Evolutionary conservation across 2,888 invertebrate genomes (phyloP).

Genomic region (Diarsia rubi): DNA sequence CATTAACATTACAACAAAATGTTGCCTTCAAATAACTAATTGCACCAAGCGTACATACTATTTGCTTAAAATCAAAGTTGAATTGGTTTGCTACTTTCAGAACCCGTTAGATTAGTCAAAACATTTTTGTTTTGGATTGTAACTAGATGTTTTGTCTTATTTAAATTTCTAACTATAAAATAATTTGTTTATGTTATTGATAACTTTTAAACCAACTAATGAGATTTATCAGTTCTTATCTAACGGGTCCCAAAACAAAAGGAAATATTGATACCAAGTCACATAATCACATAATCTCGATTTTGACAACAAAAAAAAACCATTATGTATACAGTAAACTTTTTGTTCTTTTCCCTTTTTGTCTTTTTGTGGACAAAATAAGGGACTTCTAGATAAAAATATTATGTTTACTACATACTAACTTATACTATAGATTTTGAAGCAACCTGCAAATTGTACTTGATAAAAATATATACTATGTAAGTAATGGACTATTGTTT

Average conservation of each 20-base stretch:
- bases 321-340: constrained; percentile 61
- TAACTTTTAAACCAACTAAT: constrained; percentile 55
- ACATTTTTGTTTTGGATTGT: constrained; percentile 50
- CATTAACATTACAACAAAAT: constrained; percentile 78
- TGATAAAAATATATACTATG: constrained; percentile 75
- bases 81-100: constrained; percentile 50
- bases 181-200: constrained; percentile 55
- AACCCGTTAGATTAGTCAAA: constrained; percentile 61
- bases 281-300: constrained; percentile 60
- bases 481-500: constrained; percentile 66
- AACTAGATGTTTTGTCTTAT: constrained; percentile 40
- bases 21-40: constrained; percentile 79
- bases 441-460: constrained; percentile 87
- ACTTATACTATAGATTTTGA: constrained; percentile 81
- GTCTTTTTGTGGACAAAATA: constrained; percentile 64
- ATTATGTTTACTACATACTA: constrained; percentile 79
- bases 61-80: constrained; percentile 66
- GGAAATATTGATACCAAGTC: constrained; percentile 51
- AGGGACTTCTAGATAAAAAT: constrained; percentile 73
- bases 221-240: constrained; percentile 61
- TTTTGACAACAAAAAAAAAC: constrained; percentile 58
- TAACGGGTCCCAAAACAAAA: constrained; percentile 55
- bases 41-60: constrained; percentile 81
- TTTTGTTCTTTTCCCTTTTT: constrained; percentile 80
- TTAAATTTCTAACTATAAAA: constrained; percentile 56